A percentile compares a stretch with the other conserved stretches of the same genome.
Conservation (phyloP, 2,797 vertebrate genomes). For the Loris lydekkerianus region DNA sequence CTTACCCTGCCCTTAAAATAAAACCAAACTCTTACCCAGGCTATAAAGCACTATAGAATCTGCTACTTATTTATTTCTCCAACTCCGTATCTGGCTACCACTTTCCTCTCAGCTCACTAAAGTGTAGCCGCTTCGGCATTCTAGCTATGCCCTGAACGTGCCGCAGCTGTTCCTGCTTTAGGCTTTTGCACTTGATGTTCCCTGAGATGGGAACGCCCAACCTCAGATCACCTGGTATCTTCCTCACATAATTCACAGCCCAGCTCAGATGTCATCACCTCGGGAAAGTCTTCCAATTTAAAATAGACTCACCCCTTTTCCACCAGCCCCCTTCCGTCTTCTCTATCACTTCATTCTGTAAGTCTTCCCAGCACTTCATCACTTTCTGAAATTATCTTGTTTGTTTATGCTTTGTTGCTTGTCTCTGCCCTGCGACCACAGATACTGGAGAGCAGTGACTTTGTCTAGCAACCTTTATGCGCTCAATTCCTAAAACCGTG, state of each 20-base stretch:
- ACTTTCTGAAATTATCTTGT: slow-evolving; percentile 64
- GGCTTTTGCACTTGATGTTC: not conserved
- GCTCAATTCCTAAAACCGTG: not conserved
- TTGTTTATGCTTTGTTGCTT: slow-evolving; percentile 60
- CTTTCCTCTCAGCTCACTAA: not conserved
- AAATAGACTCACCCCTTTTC: slow-evolving; percentile 43
- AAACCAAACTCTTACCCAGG: not conserved
- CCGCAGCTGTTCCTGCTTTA: not conserved
- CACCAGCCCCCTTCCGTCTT: not conserved
- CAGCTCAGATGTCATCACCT: slow-evolving; percentile 34
- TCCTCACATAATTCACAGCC: not conserved
- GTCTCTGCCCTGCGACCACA: slow-evolving; percentile 23
- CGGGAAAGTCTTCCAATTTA: slow-evolving; percentile 50
- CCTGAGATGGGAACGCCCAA: not conserved
- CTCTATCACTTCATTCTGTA: not conserved
- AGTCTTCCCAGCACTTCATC: slow-evolving; percentile 28
- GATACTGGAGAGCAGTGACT: not conserved
- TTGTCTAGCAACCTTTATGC: not conserved
- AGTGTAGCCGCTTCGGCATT: not conserved
- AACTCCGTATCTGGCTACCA: not conserved
- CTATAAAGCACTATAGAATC: not conserved
- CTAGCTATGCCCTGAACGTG: not conserved
- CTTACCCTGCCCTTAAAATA: not conserved
- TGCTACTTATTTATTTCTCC: not conserved
- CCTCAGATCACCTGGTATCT: not conserved